These are phyloP conservation scores for Pocillopora meandrina DNA, from an alignment of 92 coral and sea anemone genomes.

Conservation along the genomic window DNA sequence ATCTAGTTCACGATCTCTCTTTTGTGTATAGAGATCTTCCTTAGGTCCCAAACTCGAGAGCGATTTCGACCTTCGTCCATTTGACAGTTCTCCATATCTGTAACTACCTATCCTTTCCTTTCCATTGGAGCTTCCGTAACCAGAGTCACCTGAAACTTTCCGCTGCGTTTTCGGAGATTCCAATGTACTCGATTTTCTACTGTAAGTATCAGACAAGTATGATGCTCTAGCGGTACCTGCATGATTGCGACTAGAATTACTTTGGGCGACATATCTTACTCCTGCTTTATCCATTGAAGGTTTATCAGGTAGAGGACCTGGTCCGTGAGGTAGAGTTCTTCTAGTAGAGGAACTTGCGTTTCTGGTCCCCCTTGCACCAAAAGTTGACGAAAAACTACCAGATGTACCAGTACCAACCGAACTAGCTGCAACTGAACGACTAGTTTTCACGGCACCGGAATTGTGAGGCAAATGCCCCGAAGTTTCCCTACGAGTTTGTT, in stretches of 20 bases:
- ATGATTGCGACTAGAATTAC: background rate
- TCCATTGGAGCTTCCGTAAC: constrained; percentile 46
- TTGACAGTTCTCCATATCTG: background rate
- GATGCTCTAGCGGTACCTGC: background rate
- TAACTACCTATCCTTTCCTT: background rate
- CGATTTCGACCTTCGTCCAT: constrained; percentile 25
- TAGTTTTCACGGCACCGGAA: constrained; percentile 16
- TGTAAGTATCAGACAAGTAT: too few species aligned
- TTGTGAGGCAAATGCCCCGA: background rate
- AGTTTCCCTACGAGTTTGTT: background rate
- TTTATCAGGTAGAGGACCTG: constrained; percentile 62
- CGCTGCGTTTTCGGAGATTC: constrained; percentile 11
- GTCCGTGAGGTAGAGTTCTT: constrained; percentile 62
- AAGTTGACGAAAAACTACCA: background rate
- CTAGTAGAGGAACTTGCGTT: background rate
- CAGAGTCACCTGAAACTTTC: constrained; percentile 52
- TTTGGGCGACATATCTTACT: constrained; percentile 29
- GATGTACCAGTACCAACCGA: background rate
- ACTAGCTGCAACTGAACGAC: background rate
- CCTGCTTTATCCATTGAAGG: background rate
- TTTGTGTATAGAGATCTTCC: background rate
- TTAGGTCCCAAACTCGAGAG: background rate
- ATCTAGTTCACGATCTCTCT: background rate
- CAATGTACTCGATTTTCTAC: background rate
- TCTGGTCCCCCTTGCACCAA: background rate